A percentile compares a stretch with the other conserved stretches of the same genome.
phyloP scores from a whole-genome alignment of 2,797 vertebrate genomes.

The Labroides dimidiatus region DNA sequence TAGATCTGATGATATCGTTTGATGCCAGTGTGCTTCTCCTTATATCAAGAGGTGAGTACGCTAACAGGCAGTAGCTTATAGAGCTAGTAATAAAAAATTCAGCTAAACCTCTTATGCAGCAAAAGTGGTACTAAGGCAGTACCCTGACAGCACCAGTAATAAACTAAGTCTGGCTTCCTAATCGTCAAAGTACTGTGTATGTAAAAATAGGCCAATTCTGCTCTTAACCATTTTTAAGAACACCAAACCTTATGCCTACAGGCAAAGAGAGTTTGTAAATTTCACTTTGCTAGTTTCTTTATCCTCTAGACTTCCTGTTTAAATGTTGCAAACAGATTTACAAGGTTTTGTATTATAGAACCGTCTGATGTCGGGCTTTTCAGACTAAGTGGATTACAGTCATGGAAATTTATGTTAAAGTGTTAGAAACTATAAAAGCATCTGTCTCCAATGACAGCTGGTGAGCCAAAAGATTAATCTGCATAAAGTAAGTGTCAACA shows the following conservation, averaged over 20 bases:
- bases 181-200: not conserved
- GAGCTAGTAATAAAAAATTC: constrained; percentile 11
- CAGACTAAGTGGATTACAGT: not conserved
- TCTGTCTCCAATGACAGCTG: constrained; percentile 19
- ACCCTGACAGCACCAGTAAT: constrained; percentile 7
- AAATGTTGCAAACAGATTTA: not conserved
- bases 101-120: constrained; percentile 22
- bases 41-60: not conserved
- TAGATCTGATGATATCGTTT: not conserved
- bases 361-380: not conserved
- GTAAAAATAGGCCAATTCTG: no score
- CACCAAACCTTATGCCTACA: not conserved
- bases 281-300: not conserved
- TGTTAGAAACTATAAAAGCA: not conserved
- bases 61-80: constrained; percentile 2
- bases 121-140: constrained; percentile 7
- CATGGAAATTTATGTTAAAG: not conserved
- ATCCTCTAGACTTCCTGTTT: not conserved
- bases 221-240: not conserved
- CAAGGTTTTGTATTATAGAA: constrained; percentile 4
- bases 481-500: constrained; percentile 15
- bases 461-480: constrained; percentile 17
- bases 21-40: not conserved
- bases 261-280: not conserved
- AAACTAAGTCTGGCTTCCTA: not conserved